Conservation (phyloP, 2,797 vertebrate species). For the Euphonia xanthogaster region DNA sequence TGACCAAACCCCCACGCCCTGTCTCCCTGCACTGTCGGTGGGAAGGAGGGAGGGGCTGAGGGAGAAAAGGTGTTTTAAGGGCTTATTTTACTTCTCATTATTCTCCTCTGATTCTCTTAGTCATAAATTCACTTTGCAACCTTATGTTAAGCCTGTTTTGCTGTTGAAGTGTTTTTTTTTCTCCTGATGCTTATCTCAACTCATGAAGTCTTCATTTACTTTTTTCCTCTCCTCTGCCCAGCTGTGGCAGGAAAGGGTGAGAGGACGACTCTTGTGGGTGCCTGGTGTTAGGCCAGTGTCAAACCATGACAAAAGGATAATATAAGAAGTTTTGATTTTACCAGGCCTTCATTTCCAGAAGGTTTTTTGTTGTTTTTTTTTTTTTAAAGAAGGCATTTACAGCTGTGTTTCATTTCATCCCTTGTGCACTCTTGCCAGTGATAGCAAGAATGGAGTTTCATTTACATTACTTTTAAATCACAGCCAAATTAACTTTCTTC, state of each 20-base stretch:
- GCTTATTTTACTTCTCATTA: not conserved
- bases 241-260: not conserved
- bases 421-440: not conserved
- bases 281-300: not conserved
- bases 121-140: not conserved
- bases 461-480: not conserved
- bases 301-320: not conserved
- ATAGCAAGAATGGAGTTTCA: not conserved
- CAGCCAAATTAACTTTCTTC: not conserved
- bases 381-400: not conserved
- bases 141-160: not conserved
- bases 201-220: not conserved
- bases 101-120: not conserved
- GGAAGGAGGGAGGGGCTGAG: not conserved
- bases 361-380: no score
- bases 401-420: not conserved
- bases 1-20: not conserved
- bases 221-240: not conserved
- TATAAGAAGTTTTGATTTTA: not conserved
- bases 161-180: not conserved
- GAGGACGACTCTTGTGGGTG: not conserved
- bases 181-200: not conserved
- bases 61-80: not conserved
- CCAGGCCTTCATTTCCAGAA: not conserved
- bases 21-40: not conserved